Conservation (phyloP, 2,888 invertebrate species). For the Diadegma fenestrale region DNA sequence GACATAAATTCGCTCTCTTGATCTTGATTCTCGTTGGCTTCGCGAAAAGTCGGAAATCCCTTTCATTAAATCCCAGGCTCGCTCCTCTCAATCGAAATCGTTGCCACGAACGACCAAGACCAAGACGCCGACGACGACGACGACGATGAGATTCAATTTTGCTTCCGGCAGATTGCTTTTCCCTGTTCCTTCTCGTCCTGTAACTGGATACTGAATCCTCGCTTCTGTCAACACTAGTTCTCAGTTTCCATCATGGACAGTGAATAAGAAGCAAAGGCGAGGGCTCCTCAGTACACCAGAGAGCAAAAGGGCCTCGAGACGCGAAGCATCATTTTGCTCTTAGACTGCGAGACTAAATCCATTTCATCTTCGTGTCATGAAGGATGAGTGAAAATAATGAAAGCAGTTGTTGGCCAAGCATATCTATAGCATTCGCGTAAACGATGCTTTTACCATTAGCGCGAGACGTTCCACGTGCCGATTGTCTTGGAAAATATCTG, state of each 20-base stretch:
- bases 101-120: conserved; percentile 31
- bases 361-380: conserved; percentile 36
- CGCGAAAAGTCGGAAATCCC: conserved; percentile 68
- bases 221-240: conserved; percentile 75
- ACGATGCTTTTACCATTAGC: conserved; percentile 13
- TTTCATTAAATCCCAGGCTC: conserved; percentile 78
- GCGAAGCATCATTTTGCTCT: conserved; percentile 35
- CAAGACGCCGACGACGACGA: conserved; percentile 15
- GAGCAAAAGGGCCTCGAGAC: background rate
- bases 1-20: conserved; percentile 66
- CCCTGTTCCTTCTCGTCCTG: conserved; percentile 79
- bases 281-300: background rate
- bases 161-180: conserved; percentile 81
- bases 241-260: conserved; percentile 44
- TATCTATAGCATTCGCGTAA: background rate
- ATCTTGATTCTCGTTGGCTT: conserved; percentile 71
- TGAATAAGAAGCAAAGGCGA: background rate
- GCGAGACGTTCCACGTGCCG: background rate
- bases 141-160: conserved; percentile 82
- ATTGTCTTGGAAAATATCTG: conserved; percentile 16
- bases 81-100: conserved; percentile 57
- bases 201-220: conserved; percentile 82
- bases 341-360: conserved; percentile 14
- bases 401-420: background rate
- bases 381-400: conserved; percentile 11